Percentiles rank a stretch among this genome's conserved stretches.
These are phyloP conservation scores for Argya squamiceps DNA, from an alignment of 2,797 vertebrate genomes.

Conservation along the genomic window DNA sequence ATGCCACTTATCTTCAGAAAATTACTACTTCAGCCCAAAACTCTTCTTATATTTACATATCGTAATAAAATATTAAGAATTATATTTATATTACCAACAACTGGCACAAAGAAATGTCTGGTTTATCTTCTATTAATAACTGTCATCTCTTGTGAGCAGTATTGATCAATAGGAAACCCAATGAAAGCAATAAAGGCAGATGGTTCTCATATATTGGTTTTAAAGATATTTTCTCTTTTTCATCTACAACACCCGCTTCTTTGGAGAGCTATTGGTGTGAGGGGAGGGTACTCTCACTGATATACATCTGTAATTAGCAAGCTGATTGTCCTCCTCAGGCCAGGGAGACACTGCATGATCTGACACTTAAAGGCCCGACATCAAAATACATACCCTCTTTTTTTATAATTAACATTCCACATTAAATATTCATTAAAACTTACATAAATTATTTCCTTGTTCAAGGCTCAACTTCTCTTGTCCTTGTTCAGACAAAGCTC, in stretches of 20 bases:
- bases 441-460: constrained; percentile 44
- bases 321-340: background rate
- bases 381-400: background rate
- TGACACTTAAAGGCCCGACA: background rate
- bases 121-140: background rate
- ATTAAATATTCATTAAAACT: constrained; percentile 27
- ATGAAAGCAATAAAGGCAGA: background rate
- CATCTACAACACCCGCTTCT: background rate
- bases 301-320: background rate
- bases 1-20: background rate
- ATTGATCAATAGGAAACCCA: background rate
- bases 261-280: background rate
- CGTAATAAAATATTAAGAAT: background rate
- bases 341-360: background rate
- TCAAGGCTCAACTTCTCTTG: background rate
- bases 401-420: background rate
- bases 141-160: background rate
- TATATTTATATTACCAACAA: background rate
- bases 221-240: background rate
- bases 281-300: background rate
- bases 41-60: background rate
- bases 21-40: fast-evolving
- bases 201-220: background rate
- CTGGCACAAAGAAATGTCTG: background rate
- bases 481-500: constrained; percentile 29